phyloP scores from a whole-genome alignment of 2,888 invertebrate species.

The Ditula angustiorana region DNA sequence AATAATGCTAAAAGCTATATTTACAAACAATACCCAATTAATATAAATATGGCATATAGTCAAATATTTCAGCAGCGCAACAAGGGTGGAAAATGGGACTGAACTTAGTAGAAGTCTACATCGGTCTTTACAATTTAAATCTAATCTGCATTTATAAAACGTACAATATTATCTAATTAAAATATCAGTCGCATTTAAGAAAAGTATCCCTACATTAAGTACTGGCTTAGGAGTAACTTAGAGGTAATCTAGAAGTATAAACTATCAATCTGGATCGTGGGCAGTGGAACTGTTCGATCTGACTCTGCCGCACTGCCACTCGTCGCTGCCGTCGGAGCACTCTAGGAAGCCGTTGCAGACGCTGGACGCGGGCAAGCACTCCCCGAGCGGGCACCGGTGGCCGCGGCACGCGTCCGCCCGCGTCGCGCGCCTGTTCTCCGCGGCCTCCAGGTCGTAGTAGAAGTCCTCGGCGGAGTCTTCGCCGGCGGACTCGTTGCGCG shows the following conservation, averaged over 20 bases:
- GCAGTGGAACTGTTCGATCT: slow-evolving; percentile 60
- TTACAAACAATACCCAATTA: slow-evolving; percentile 66
- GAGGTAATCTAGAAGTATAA: slow-evolving; percentile 13
- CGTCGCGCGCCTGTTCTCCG: slow-evolving; percentile 69
- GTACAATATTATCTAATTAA: slow-evolving; percentile 64
- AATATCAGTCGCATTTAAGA: slow-evolving; percentile 80
- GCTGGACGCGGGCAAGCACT: slow-evolving; percentile 89
- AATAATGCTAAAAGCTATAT: slow-evolving; percentile 65
- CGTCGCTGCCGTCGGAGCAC: slow-evolving; percentile 91
- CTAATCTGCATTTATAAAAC: slow-evolving; percentile 49
- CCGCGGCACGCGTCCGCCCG: slow-evolving; percentile 85
- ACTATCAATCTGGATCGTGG: slow-evolving; percentile 65
- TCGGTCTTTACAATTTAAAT: slow-evolving; percentile 40
- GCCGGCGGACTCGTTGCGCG: slow-evolving; percentile 55
- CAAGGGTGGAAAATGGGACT: slow-evolving; percentile 39
- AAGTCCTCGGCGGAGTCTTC: slow-evolving; percentile 66
- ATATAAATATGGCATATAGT: slow-evolving; percentile 62
- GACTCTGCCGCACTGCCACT: slow-evolving; percentile 83
- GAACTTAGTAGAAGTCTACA: slow-evolving; percentile 18
- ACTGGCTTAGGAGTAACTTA: slow-evolving; percentile 69
- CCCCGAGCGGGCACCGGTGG: slow-evolving; percentile 90
- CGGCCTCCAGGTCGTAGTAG: slow-evolving; percentile 72
- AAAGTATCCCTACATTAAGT: slow-evolving; percentile 63
- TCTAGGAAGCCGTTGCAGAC: slow-evolving; percentile 92
- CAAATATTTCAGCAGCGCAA: slow-evolving; percentile 33